Evolutionary conservation across 2,888 invertebrate species (phyloP).

Genomic region (Orchesella flavescens): DNA sequence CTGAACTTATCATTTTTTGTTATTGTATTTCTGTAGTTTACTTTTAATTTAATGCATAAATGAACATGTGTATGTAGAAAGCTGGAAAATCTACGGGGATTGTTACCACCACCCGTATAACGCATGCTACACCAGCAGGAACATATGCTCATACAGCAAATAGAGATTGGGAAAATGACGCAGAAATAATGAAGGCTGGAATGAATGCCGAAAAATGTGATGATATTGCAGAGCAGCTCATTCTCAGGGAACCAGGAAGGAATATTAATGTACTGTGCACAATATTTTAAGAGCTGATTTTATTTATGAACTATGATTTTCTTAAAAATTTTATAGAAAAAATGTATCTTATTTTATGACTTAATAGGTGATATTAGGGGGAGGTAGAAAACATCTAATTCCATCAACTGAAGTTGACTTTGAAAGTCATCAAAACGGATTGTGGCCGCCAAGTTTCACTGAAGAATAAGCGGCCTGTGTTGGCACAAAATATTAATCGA

Average conservation of each 20-base stretch:
- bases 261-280: slow-evolving; percentile 80
- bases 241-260: slow-evolving; percentile 85
- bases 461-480: too few species aligned
- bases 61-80: slow-evolving; percentile 46
- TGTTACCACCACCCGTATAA: slow-evolving; percentile 68
- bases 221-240: slow-evolving; percentile 88
- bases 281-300: not conserved
- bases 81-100: slow-evolving; percentile 78
- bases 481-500: too few species aligned
- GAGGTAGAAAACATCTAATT: slow-evolving; percentile 41
- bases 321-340: not conserved
- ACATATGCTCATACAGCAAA: slow-evolving; percentile 75
- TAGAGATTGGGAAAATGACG: slow-evolving; percentile 88
- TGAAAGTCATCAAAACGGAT: slow-evolving; percentile 73
- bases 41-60: too few species aligned
- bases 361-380: slow-evolving; percentile 45
- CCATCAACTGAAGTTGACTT: slow-evolving; percentile 10
- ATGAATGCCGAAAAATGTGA: slow-evolving; percentile 77
- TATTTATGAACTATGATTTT: not conserved
- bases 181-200: slow-evolving; percentile 75
- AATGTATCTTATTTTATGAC: not conserved
- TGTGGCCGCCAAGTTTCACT: too few species aligned
- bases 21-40: not conserved
- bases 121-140: slow-evolving; percentile 68
- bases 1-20: not conserved